A percentile compares a stretch with the other conserved stretches of the same genome.
phyloP scores from a whole-genome alignment of 2,113 vertebrate species.

The Calidris pugnax region DNA sequence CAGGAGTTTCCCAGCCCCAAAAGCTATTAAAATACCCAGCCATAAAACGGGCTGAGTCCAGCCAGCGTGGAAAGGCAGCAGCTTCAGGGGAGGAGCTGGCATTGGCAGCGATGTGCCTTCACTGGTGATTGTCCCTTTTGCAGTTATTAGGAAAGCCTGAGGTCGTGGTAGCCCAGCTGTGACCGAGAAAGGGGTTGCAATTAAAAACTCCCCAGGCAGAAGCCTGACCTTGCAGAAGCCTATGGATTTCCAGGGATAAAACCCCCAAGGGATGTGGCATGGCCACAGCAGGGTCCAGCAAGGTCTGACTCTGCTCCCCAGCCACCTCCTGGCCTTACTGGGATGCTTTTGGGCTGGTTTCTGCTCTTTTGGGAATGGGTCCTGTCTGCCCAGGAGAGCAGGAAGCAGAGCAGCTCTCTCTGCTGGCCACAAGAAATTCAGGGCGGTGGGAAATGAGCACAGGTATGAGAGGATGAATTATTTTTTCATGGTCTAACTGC shows the following conservation, averaged over 20 bases:
- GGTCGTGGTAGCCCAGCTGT: background rate
- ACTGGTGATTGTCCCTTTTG: background rate
- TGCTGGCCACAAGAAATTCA: background rate
- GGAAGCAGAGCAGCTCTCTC: background rate
- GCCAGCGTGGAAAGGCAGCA: background rate
- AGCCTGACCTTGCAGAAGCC: background rate
- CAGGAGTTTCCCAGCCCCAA: background rate
- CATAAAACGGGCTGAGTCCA: accelerated
- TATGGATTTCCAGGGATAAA: background rate
- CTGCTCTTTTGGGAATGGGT: background rate
- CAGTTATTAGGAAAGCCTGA: background rate
- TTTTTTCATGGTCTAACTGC: background rate
- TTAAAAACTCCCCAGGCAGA: background rate
- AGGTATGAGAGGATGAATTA: background rate
- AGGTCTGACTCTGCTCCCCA: background rate
- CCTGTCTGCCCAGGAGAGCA: background rate
- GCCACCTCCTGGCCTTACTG: background rate
- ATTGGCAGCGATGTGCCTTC: accelerated
- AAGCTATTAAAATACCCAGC: background rate
- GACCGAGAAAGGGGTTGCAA: background rate
- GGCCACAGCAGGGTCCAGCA: background rate
- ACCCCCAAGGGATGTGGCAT: accelerated
- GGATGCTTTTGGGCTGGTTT: background rate
- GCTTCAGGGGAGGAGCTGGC: background rate
- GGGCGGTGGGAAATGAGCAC: background rate